Evolutionary conservation across 2,113 vertebrate species (phyloP), one percentile per base, ranked within the genome.

Genomic region (Leptobrachium leishanense): DNA sequence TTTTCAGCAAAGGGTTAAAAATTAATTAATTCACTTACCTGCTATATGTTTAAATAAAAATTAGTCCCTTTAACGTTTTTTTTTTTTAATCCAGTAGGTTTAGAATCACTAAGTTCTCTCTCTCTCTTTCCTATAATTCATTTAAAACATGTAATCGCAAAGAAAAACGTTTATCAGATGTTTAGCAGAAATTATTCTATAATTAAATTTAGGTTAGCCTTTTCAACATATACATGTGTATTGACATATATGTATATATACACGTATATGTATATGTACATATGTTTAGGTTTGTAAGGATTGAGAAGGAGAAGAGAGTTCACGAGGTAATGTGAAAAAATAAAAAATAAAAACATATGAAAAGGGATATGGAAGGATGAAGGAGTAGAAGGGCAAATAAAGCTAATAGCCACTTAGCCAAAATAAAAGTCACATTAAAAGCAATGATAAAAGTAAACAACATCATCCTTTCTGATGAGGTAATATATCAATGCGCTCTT

Each of bases 41-140:
- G 68, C 6, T 57, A 63, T 70, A 50, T 44, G 41, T 46, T 31
- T 6, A 5, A 53, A 72, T 79, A 65, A 44, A 57, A 12, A 79
- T 79, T 79, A 79, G 77, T 68, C 70, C 63, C 70, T 79, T 79
- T 79, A 73, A 79, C 69, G 75, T 77, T 72, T 78, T 79, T 73
- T 50, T 40, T 55, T 67, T 78, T 64, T 66, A 62, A 70, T 54
- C 7, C 31, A 53, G 41, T 68, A 57, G 2, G 15, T 69, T 82
- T 72, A 78, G 53, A 63, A 53, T 72, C 62, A 62, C 68, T 76
- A 68, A 20, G 31, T 54, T 44, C 66, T 76, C 66, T 76, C 75
- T 76, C 75, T 59, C 75, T 77, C 75, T 70, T 77, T 70, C 55
- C 67, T 77, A 70, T 43, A 43, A 57, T 67, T 73, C 67, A 53